Evolutionary conservation across 2,888 invertebrate species (phyloP).

Genomic region (Cryptus armator): DNA sequence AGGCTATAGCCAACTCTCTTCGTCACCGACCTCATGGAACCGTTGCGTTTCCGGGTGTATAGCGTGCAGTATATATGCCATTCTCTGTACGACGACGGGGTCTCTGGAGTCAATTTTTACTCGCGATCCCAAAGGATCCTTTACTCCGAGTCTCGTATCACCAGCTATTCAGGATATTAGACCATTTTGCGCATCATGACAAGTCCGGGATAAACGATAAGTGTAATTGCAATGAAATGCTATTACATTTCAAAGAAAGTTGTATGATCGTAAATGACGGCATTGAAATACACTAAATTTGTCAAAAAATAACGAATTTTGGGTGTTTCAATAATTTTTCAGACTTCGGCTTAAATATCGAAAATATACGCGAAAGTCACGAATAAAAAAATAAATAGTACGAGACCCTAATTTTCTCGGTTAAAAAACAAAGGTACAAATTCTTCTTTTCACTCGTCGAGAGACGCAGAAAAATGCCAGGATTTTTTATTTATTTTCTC

Average conservation of each 20-base stretch:
- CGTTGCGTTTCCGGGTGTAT: not conserved
- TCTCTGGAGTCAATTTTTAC: slow-evolving; percentile 18
- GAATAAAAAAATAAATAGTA: too few species aligned
- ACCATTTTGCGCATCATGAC: not conserved
- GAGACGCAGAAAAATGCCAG: too few species aligned
- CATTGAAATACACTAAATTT: too few species aligned
- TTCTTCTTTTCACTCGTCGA: too few species aligned
- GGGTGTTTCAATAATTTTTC: too few species aligned
- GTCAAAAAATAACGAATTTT: too few species aligned
- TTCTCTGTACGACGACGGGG: not conserved
- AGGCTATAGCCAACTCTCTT: not conserved
- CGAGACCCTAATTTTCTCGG: too few species aligned
- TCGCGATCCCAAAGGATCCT: not conserved
- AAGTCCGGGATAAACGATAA: not conserved
- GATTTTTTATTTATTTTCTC: not conserved
- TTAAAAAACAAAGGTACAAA: too few species aligned
- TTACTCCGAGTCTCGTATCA: not conserved
- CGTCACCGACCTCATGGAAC: slow-evolving; percentile 20
- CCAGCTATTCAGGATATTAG: not conserved
- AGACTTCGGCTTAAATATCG: too few species aligned
- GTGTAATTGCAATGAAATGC: slow-evolving; percentile 2
- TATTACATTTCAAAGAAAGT: not conserved
- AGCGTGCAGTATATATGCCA: not conserved
- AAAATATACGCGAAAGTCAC: too few species aligned
- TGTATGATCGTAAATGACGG: not conserved